Evolutionary conservation across 2,113 vertebrate species (phyloP).

Genomic region (Hippocampus guttulatus): DNA sequence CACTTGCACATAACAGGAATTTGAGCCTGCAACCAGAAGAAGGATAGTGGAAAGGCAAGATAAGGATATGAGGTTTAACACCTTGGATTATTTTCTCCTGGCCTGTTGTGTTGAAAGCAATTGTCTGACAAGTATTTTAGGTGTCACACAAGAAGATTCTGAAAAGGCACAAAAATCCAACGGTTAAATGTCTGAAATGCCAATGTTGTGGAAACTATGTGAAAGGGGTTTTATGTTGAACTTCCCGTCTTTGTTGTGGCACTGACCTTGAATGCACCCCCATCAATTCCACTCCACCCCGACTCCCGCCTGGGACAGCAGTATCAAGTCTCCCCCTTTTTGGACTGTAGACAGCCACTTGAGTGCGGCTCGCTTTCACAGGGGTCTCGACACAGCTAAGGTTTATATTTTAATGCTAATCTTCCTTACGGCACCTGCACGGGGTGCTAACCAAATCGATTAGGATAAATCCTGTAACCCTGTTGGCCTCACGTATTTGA

Average conservation of each 20-base stretch:
- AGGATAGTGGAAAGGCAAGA: background rate
- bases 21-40: background rate
- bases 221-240: constrained; percentile 40
- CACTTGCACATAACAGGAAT: background rate
- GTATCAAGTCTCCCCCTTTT: constrained; percentile 68
- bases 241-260: constrained; percentile 71
- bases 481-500: constrained; percentile 38
- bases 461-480: constrained; percentile 63
- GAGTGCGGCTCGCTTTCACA: constrained; percentile 45
- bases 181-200: background rate
- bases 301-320: constrained; percentile 64
- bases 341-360: constrained; percentile 62
- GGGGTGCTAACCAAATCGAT: constrained; percentile 55
- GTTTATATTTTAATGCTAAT: constrained; percentile 53
- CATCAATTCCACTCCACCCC: constrained; percentile 6
- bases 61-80: background rate
- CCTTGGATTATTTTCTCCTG: background rate
- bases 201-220: background rate
- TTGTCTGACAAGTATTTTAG: background rate
- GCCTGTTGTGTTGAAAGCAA: background rate
- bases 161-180: background rate
- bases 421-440: constrained; percentile 46
- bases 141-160: background rate
- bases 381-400: constrained; percentile 30
- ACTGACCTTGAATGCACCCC: constrained; percentile 45